Evolutionary conservation across 1,140 invertebrate genomes (phyloP), one percentile per base, ranked within the genome.

Genomic region (Eurosta solidaginis): DNA sequence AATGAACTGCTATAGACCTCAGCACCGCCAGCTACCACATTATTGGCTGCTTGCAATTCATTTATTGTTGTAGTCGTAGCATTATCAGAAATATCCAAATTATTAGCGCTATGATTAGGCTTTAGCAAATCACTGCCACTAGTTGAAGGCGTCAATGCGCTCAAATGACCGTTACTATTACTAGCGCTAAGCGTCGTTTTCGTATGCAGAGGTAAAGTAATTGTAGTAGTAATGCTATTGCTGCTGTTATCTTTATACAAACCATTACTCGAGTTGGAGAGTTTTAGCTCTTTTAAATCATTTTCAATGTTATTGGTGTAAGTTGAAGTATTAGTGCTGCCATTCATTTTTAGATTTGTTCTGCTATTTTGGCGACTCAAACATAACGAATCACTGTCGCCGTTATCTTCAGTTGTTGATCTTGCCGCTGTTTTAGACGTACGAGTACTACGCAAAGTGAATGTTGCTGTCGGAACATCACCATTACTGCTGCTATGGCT

Each of bases 401-500:
- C 77, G 44, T 78, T 78, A 20, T 49, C 68, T 68, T 78, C 77
- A 22, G 17, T n/a, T 22, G 52, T 33, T n/a, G 68, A 29, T 36
- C 68, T 81, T 79, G 54, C 20, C 50, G 76, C 44, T 36, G 78
- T 77, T 68, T 77, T 78, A 10, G 79, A 80, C n/a, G 79, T 79
- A 27, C 81, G 78, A 76, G 63, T 83, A 44, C 81, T 83, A 59
- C 82, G 79, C 25, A 83, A 50, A 2, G 85, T 86, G 74, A 86
- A 84, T 4, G 84, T 86, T 33, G 84, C 84, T 47, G 84, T 86
- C 25, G 85, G 85, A 63, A 86, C 82, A 81, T 78, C 78, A 22
- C 74, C 74, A 5, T 83, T 82, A 3, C 84, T 83, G 44, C 78
- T 83, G 36, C 40, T 75, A 36, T 75, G 73, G 40, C 29, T 49